Conservation (phyloP, 2,113 vertebrate species). For the Crotalus helleri region DNA sequence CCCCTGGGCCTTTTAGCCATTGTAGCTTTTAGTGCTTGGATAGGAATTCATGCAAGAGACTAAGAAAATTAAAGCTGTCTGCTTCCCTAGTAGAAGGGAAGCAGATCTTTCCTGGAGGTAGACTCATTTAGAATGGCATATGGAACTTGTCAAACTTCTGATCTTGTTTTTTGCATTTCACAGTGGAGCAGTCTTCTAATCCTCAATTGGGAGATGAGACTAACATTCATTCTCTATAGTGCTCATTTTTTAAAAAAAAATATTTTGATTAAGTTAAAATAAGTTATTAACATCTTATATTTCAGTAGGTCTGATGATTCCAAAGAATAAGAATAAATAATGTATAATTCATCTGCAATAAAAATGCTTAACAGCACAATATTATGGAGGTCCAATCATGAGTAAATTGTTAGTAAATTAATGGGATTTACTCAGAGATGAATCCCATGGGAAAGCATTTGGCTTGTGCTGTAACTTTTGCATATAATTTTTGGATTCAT, state of each 20-base stretch:
- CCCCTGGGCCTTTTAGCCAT: not conserved
- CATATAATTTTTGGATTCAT: not conserved
- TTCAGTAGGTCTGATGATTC: not conserved
- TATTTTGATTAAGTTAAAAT: not conserved
- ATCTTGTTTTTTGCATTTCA: not conserved
- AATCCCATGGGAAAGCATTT: not conserved
- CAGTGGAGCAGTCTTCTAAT: not conserved
- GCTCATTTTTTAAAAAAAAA: not conserved
- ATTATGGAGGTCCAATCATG: not conserved
- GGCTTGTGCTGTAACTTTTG: not conserved
- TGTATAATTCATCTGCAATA: not conserved
- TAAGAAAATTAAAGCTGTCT: not conserved
- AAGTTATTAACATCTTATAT: not conserved
- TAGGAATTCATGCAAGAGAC: conserved; percentile 25
- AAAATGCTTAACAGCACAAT: not conserved
- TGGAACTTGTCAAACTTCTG: not conserved
- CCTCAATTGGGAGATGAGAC: not conserved
- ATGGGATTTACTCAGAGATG: not conserved
- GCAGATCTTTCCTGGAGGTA: rapidly evolving
- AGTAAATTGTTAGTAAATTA: not conserved
- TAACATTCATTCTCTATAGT: not conserved
- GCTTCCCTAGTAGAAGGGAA: not conserved
- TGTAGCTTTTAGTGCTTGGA: not conserved
- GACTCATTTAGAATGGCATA: not conserved
- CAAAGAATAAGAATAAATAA: not conserved